These are phyloP conservation scores for Parnassius orleans DNA, from an alignment of 2,888 invertebrate genomes.

Conservation along the genomic window DNA sequence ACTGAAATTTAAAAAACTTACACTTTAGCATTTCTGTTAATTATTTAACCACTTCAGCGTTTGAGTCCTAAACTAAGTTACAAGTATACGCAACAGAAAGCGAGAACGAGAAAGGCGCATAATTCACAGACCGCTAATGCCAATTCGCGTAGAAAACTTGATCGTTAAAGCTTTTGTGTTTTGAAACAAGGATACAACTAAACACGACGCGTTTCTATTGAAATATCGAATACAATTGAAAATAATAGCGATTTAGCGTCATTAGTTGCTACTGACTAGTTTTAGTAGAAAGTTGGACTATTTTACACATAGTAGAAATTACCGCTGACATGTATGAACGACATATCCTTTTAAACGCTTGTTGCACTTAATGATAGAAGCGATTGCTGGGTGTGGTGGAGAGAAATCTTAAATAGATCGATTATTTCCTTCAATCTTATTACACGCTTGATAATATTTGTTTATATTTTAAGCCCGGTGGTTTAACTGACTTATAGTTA, in stretches of 20 bases:
- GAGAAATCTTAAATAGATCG: constrained; percentile 42
- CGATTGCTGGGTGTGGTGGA: constrained; percentile 37
- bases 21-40: too few species aligned
- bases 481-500: too few species aligned
- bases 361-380: constrained; percentile 41
- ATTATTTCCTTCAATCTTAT: constrained; percentile 25
- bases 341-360: constrained; percentile 58
- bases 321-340: constrained; percentile 51
- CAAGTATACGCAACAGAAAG: constrained; percentile 11
- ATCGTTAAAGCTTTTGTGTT: constrained; percentile 23
- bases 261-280: constrained; percentile 18
- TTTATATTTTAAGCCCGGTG: background rate
- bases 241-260: constrained; percentile 22
- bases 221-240: constrained; percentile 26
- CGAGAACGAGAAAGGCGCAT: constrained; percentile 19
- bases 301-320: constrained; percentile 33
- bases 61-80: background rate
- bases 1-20: too few species aligned
- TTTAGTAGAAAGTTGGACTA: constrained; percentile 32
- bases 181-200: constrained; percentile 16
- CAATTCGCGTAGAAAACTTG: constrained; percentile 16
- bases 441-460: constrained; percentile 11
- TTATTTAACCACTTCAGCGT: too few species aligned
- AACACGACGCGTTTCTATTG: constrained; percentile 15
- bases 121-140: constrained; percentile 14